Conservation (phyloP, 2,113 vertebrate species). For the Gymnocephalus cernua region DNA sequence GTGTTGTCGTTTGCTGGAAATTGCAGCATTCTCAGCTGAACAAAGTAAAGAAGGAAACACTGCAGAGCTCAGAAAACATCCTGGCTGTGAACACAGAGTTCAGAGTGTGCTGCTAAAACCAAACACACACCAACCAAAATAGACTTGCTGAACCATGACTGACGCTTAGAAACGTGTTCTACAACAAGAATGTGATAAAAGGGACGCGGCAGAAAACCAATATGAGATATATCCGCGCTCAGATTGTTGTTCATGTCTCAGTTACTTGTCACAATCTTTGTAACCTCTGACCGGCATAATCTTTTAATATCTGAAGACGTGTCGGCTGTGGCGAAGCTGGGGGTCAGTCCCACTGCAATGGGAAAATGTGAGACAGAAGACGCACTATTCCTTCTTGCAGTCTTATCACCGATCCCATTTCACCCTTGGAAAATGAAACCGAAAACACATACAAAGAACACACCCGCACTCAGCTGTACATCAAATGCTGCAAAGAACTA, state of each 20-base stretch:
- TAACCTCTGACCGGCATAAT: conserved; percentile 73
- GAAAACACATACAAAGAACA: conserved; percentile 22
- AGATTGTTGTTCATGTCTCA: conserved; percentile 63
- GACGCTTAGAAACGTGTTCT: conserved; percentile 46
- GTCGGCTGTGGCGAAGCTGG: conserved; percentile 52
- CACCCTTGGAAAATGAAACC: conserved; percentile 85
- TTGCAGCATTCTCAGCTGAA: conserved; percentile 7
- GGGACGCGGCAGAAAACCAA: conserved; percentile 43
- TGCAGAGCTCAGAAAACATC: conserved; percentile 23
- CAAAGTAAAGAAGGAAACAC: conserved; percentile 7
- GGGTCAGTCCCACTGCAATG: conserved; percentile 23
- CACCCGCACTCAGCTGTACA: background rate
- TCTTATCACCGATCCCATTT: conserved; percentile 84
- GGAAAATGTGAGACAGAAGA: conserved; percentile 22
- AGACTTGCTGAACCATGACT: conserved; percentile 58
- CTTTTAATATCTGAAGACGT: conserved; percentile 72
- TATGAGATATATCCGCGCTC: conserved; percentile 51
- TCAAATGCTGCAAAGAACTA: background rate
- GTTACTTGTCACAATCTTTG: conserved; percentile 65
- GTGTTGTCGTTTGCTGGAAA: conserved; percentile 4
- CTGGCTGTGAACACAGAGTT: conserved; percentile 8
- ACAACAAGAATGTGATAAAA: conserved; percentile 53
- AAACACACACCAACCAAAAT: conserved; percentile 34
- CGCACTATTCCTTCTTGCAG: background rate
- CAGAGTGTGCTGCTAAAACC: conserved; percentile 33